Percentiles rank a stretch among this genome's conserved stretches.
Conservation (phyloP, 1,140 invertebrate genomes). For the Diabrotica undecimpunctata region DNA sequence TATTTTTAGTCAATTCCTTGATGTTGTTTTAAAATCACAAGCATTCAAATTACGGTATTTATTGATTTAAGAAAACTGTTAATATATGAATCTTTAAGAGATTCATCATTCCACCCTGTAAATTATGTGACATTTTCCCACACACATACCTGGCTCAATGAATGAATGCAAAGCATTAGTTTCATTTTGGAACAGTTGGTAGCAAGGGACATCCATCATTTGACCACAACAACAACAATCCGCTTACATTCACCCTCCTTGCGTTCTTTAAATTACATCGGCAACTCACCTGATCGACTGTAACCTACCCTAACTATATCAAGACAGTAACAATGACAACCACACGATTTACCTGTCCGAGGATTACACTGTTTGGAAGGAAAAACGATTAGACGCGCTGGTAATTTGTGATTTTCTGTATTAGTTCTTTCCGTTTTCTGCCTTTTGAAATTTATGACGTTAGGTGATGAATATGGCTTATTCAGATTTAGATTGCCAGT, state of each 20-base stretch:
- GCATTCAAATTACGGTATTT: too few relatives aligned
- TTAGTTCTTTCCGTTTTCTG: slow-evolving; percentile 16
- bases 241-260: slow-evolving; percentile 11
- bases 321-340: slow-evolving; percentile 29
- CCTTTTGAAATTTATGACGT: background rate
- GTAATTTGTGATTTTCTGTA: slow-evolving; percentile 36
- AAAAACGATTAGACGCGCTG: slow-evolving; percentile 31
- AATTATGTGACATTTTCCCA: slow-evolving; percentile 33
- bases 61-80: background rate
- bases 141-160: slow-evolving; percentile 33
- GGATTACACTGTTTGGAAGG: slow-evolving; percentile 25
- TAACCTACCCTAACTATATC: slow-evolving; percentile 38
- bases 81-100: slow-evolving; percentile 5
- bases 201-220: slow-evolving; percentile 39
- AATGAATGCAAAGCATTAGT: slow-evolving; percentile 39
- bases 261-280: slow-evolving; percentile 6
- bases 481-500: background rate
- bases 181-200: slow-evolving; percentile 38
- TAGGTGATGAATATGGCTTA: background rate
- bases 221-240: slow-evolving; percentile 39
- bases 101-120: slow-evolving; percentile 1
- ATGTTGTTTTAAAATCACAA: too few relatives aligned
- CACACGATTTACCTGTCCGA: slow-evolving; percentile 36
- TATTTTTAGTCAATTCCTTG: too few relatives aligned
- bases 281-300: slow-evolving; percentile 26